Base-by-base conservation (phyloP, 2,113 vertebrate genomes). In the Indicator maculatus region DNA sequence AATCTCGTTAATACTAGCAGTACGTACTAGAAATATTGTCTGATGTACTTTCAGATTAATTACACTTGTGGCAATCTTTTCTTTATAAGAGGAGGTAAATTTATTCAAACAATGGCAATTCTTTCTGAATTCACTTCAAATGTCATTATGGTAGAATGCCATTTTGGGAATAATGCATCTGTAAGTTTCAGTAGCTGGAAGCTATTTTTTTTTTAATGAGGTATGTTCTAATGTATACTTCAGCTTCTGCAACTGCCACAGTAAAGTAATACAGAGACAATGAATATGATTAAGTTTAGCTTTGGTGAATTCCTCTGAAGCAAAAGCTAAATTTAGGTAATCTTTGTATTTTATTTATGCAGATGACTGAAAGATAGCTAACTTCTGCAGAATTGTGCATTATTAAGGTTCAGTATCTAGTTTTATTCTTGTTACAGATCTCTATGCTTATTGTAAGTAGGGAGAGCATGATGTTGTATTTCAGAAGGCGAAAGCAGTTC, bases 11-110 rank as follows among this genome's bases (percentile, higher is more conserved):
- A 83, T 94, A 66, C 76, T 59, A 85, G 73, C 50, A 56, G 73
- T 91, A 96, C 94, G 52, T 84, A 77, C 47, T 76, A 83, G 90
- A 92, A 93, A 88, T 88, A 72, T 52, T 96, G 84, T 80, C 82
- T 95, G 90, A 84, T 93, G n/a, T 86, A 39, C 56, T 82, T 95
- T 75, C 65, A 81, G 88, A 94, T 95, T 95, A 96, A 96, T 93
- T 95, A 92, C 77, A 66, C 73, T 95, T 23, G 44, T 90, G 92
- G 76, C 53, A 91, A 66, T 86, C 75, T 89, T 78, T 85, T 41
- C 63, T 74, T 93, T 83, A 30, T 21, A 89, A 64, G 45, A 85
- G 78, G 80, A 86, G 66, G 80, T 83, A 79, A 91, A 91, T 81
- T 91, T 59, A 65, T 93, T 84, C 78, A 75, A 94, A 92, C 81